phyloP scores from a whole-genome alignment of 2,888 invertebrate genomes.

The Oscheius sp. region DNA sequence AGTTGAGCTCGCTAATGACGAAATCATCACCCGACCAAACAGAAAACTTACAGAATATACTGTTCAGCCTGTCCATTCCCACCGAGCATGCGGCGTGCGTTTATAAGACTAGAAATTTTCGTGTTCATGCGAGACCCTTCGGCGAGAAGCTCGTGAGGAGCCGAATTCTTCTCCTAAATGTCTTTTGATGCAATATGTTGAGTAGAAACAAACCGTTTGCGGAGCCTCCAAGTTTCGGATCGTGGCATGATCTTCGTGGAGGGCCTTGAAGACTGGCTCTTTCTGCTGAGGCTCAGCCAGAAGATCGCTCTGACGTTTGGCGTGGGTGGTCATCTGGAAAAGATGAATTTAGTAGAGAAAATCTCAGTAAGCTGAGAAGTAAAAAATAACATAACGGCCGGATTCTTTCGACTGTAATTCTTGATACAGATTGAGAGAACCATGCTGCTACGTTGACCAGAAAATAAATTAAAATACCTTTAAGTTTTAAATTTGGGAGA shows the following conservation, averaged over 20 bases:
- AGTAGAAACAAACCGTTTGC: slow-evolving; percentile 8
- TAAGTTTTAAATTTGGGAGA: too few relatives aligned
- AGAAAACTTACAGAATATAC: slow-evolving; percentile 59
- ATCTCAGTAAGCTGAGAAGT: too few relatives aligned
- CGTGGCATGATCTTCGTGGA: slow-evolving; percentile 17
- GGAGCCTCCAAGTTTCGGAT: slow-evolving; percentile 36
- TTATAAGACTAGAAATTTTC: slow-evolving; percentile 59
- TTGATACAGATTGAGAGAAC: too few relatives aligned
- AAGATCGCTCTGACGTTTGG: slow-evolving; percentile 31
- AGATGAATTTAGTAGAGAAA: background rate
- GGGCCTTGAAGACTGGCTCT: slow-evolving; percentile 3
- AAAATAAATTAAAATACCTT: too few relatives aligned
- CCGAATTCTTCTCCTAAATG: slow-evolving; percentile 44
- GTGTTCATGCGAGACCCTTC: slow-evolving; percentile 56
- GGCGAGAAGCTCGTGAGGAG: slow-evolving; percentile 54
- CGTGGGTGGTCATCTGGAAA: slow-evolving; percentile 24
- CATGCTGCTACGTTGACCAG: too few relatives aligned
- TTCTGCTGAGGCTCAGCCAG: background rate
- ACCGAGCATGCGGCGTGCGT: slow-evolving; percentile 59
- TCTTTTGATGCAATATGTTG: background rate
- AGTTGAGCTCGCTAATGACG: slow-evolving; percentile 63
- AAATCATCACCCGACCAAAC: background rate
- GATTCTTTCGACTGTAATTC: too few relatives aligned
- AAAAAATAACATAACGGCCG: too few relatives aligned
- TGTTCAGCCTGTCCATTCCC: slow-evolving; percentile 69